Conservation (phyloP, 1,140 invertebrate genomes). For the Drosophila suzukii region DNA sequence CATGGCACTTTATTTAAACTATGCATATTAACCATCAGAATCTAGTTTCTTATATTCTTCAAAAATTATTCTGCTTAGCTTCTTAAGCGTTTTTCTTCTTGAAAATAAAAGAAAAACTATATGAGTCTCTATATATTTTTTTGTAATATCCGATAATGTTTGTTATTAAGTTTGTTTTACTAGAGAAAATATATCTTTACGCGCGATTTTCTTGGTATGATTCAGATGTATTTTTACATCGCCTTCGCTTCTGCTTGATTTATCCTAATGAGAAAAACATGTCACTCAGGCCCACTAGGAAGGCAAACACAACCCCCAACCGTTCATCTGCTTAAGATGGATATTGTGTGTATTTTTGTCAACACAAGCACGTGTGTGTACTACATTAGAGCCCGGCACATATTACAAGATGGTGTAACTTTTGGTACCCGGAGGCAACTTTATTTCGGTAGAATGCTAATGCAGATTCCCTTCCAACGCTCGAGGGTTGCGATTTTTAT, state of each 20-base stretch:
- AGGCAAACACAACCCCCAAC: constrained; percentile 19
- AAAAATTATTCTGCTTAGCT: too few relatives aligned
- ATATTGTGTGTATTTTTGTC: constrained; percentile 29
- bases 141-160: too few relatives aligned
- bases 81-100: too few relatives aligned
- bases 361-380: constrained; percentile 34
- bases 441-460: constrained; percentile 75
- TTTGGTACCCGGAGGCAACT: constrained; percentile 64
- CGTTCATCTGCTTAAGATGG: background rate
- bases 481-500: constrained; percentile 72
- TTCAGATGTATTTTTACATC: constrained; percentile 1
- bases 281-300: constrained; percentile 2
- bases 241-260: background rate
- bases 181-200: too few relatives aligned
- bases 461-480: constrained; percentile 59
- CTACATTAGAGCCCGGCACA: constrained; percentile 19
- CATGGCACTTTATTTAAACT: too few relatives aligned
- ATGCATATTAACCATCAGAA: too few relatives aligned
- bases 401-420: constrained; percentile 32
- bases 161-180: too few relatives aligned
- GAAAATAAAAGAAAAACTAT: too few relatives aligned
- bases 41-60: too few relatives aligned
- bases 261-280: constrained; percentile 21
- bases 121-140: too few relatives aligned
- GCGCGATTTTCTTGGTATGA: background rate